Conservation (phyloP, 2,797 vertebrate genomes). For the Sebastes dallii region DNA sequence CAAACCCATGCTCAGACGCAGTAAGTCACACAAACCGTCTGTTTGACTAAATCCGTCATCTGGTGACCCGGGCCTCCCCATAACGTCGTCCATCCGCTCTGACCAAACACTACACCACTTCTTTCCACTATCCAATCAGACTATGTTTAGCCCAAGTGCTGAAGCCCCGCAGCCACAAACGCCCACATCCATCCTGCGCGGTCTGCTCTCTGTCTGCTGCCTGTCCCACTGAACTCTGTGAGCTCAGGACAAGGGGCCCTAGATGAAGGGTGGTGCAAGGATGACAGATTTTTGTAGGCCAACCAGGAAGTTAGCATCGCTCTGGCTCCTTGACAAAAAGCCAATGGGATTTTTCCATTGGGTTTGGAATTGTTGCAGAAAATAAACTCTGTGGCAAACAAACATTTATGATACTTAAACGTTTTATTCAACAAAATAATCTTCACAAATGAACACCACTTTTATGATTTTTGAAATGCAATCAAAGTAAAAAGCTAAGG, state of each 20-base stretch:
- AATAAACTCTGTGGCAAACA: no score
- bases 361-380: no score
- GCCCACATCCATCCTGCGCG: constrained; percentile 65
- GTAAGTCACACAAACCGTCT: constrained; percentile 49
- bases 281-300: no score
- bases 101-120: constrained; percentile 60
- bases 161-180: constrained; percentile 64
- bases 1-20: constrained; percentile 47
- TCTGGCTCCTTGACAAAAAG: no score
- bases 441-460: no score
- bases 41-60: constrained; percentile 38
- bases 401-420: no score
- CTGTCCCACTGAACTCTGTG: constrained; percentile 49
- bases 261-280: background rate
- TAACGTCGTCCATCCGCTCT: constrained; percentile 35
- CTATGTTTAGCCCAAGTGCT: constrained; percentile 67
- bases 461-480: no score
- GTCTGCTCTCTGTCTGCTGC: constrained; percentile 67
- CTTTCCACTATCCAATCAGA: constrained; percentile 73
- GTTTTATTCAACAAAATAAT: no score
- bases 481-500: no score
- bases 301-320: no score
- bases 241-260: constrained; percentile 12
- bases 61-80: constrained; percentile 38
- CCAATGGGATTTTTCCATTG: no score